A percentile compares a stretch with the other conserved stretches of the same genome.
Conservation (phyloP, 2,113 vertebrate genomes). For the Trematocara zebra region DNA sequence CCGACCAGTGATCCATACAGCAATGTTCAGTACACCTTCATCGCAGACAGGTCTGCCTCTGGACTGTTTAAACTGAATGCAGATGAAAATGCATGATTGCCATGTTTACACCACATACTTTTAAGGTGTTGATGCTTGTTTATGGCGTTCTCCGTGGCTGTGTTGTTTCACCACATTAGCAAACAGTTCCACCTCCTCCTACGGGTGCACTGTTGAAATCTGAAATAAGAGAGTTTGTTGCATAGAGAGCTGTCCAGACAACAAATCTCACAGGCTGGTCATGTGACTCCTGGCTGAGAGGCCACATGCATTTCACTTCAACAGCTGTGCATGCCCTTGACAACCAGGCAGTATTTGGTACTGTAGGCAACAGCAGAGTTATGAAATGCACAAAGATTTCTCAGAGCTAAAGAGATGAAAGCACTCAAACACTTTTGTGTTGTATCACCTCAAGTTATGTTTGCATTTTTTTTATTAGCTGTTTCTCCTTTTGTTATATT, state of each 20-base stretch:
- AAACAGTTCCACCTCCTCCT: neutral
- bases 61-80: neutral
- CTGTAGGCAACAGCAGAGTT: conserved; percentile 39
- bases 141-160: neutral
- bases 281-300: conserved; percentile 50
- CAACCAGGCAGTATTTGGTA: conserved; percentile 50
- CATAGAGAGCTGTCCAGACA: conserved; percentile 36
- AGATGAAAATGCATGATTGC: neutral
- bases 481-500: neutral
- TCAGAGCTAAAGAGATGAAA: neutral
- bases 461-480: neutral
- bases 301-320: conserved; percentile 45
- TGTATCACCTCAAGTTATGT: neutral
- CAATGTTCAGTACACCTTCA: conserved; percentile 76
- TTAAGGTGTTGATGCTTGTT: neutral
- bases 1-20: conserved; percentile 71
- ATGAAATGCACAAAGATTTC: conserved; percentile 15
- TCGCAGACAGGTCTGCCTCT: conserved; percentile 66
- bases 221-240: conserved; percentile 57
- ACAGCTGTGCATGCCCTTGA: conserved; percentile 68
- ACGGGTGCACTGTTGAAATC: conserved; percentile 48
- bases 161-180: conserved; percentile 4
- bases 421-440: neutral
- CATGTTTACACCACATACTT: neutral
- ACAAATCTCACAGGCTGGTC: conserved; percentile 40